Evolutionary conservation across 1,140 invertebrate genomes (phyloP), one percentile per base, ranked within the genome.

Genomic region (Metaphire vulgaris): DNA sequence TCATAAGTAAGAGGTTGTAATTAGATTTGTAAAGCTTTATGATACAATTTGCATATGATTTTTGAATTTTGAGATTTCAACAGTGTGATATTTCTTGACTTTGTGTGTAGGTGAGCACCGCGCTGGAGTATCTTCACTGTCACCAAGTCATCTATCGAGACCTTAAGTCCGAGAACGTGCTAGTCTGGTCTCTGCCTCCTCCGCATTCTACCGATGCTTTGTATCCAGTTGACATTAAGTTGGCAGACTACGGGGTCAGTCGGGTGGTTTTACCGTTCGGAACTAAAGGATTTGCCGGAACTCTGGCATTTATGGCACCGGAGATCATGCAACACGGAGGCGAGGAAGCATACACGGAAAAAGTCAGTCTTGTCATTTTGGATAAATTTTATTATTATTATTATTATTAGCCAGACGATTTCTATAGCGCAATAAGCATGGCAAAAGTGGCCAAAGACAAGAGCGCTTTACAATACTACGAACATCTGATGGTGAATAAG

Each of bases 251-350:
- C 87, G 96, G 95, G 21, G 97, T 98, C 78, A 97, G 94, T 82
- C 88, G 96, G 31, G 86, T 71, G 41, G 79, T 77, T 29, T 80
- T 82, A 32, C 82, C 82, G 56, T 81, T 81, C 1, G 87, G 87
- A 34, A 94, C 94, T 0, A 98, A 98, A 86, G 97, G 97, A 2
- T 99, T 98, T 88, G 97, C 96, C 14, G 97, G 88, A 0, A 88
- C 88, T 2, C 86, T 87, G 64, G 95, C 96, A 0, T 99, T 98
- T 83, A 99, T 99, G 93, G 97, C 97, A 15, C 97, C 97, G 0
- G 97, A 99, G 88, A 99, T 99, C 77, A 95, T 99, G 87, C 90
- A 94, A 70, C 97, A 96, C 85, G 98, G 98, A 85, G 97, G 97
- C 0, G 97, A 99, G 85, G 95, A 98, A 85, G 96, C 98, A 80